Base-by-base conservation (phyloP, 2,888 invertebrate genomes). In the Trisateles emortualis region DNA sequence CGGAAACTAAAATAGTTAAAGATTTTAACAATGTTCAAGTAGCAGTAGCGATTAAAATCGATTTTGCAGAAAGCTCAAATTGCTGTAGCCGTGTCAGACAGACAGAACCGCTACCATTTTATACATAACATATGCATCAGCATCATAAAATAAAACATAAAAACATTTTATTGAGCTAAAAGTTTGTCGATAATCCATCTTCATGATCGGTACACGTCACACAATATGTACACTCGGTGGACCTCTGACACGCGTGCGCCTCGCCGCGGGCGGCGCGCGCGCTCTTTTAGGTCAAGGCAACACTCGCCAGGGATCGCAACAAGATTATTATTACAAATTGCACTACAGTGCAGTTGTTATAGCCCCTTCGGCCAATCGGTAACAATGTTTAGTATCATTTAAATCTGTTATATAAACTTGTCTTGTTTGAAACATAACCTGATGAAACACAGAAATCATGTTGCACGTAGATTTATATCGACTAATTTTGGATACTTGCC, bases 281-380 rank as follows among this genome's bases (percentile, higher is more conserved):
- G 85, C 86, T 82, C 85, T 89, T 90, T 86, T 88, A 80, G 90
- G 91, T 90, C 91, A 91, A 91, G 91, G 91, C 83, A 83, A 74
- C 78, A 58, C 74, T 76, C 77, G 78, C 79, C 74, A 74, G 82
- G 88, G 87, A 88, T 81, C 79, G 83, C 76, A 82, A 72, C 73
- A 74, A 79, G 81, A n/a, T n/a, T n/a, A 88, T 87, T 83, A 86
- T 75, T 80, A 84, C 86, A 85, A 84, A 77, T 76, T 76, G 76
- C 78, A 69, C 64, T 72, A 55, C 52, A 60, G 52, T 72, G 72
- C 76, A 74, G 55, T 59, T 56, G 43, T 58, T 63, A 57, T 52
- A 49, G 59, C 61, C 67, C 59, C 55, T 68, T 67, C 5, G 3
- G 3, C 64, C 63, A 64, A 53, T 52, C 33, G 35, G 11, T 52